Percentiles rank a stretch among this genome's conserved stretches.
phyloP scores from a whole-genome alignment of 2,888 invertebrate species.

The Euplexia lucipara region DNA sequence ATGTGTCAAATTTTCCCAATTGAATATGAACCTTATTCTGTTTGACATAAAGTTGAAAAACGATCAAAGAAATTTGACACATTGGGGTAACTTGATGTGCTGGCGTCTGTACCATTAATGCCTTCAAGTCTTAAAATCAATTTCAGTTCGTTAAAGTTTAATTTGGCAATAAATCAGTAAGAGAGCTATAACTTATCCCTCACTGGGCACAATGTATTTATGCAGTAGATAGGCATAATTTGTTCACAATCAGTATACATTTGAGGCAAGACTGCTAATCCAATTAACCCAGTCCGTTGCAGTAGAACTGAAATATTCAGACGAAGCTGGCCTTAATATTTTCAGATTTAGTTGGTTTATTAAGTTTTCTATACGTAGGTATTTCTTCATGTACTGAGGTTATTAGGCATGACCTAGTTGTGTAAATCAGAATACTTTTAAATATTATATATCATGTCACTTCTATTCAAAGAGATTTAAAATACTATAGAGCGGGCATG shows the following conservation, averaged over 20 bases:
- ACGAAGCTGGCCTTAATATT: constrained; percentile 30
- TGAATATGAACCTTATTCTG: too few species aligned
- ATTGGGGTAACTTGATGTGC: too few species aligned
- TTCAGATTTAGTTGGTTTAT: constrained; percentile 37
- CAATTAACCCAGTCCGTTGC: constrained; percentile 24
- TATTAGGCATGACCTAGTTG: background rate
- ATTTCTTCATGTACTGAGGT: too few species aligned
- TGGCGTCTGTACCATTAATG: too few species aligned
- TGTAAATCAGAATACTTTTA: constrained; percentile 27
- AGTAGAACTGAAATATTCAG: constrained; percentile 45
- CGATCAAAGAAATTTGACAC: too few species aligned
- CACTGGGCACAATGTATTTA: background rate
- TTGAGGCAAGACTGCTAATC: constrained; percentile 23
- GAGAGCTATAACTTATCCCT: background rate
- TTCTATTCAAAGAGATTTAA: too few species aligned
- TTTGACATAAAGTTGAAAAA: too few species aligned
- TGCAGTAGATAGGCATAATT: constrained; percentile 5
- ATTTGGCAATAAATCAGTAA: background rate
- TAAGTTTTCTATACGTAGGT: constrained; percentile 4
- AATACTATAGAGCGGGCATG: too few species aligned
- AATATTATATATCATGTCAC: too few species aligned
- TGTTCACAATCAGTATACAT: constrained; percentile 28
- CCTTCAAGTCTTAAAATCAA: too few species aligned
- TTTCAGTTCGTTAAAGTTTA: too few species aligned
- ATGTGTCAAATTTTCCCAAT: too few species aligned